phyloP scores from a whole-genome alignment of 2,797 vertebrate genomes.

The Meda fulgida region DNA sequence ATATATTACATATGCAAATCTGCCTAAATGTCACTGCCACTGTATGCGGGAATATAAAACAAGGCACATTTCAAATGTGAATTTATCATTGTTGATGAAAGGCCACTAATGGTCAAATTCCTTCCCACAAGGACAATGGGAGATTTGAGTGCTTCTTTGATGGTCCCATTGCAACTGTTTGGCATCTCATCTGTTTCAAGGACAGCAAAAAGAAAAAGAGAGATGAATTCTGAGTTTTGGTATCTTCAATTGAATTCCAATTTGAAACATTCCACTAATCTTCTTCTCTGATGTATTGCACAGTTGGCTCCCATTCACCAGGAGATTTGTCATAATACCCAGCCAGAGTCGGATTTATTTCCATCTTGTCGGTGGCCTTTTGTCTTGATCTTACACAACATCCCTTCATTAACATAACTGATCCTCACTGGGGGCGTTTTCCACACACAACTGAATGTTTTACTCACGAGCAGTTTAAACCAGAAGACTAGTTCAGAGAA shows the following conservation, averaged over 20 bases:
- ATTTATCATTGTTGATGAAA: constrained; percentile 35
- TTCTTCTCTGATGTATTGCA: constrained; percentile 75
- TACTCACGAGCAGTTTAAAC: constrained; percentile 47
- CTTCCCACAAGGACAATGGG: constrained; percentile 49
- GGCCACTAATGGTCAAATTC: constrained; percentile 43
- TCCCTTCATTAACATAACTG: constrained; percentile 75
- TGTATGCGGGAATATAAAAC: background rate
- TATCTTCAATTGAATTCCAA: constrained; percentile 69
- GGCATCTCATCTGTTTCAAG: constrained; percentile 55
- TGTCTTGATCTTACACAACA: constrained; percentile 71
- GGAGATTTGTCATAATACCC: constrained; percentile 82
- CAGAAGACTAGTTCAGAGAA: constrained; percentile 21
- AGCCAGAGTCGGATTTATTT: constrained; percentile 71
- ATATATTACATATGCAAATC: constrained; percentile 7
- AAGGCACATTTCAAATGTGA: constrained; percentile 17
- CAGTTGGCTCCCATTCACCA: constrained; percentile 73
- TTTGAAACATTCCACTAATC: constrained; percentile 70
- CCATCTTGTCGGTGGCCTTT: constrained; percentile 61
- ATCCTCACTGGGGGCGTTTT: constrained; percentile 47
- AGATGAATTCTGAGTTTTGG: constrained; percentile 53
- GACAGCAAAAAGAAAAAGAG: constrained; percentile 36
- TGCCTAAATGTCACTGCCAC: background rate
- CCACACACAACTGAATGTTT: constrained; percentile 49
- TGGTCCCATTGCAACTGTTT: constrained; percentile 54
- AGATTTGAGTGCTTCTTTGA: constrained; percentile 55